These are phyloP conservation scores for Glomeris marginata DNA, from an alignment of 2,888 invertebrate species.

Conservation along the genomic window DNA sequence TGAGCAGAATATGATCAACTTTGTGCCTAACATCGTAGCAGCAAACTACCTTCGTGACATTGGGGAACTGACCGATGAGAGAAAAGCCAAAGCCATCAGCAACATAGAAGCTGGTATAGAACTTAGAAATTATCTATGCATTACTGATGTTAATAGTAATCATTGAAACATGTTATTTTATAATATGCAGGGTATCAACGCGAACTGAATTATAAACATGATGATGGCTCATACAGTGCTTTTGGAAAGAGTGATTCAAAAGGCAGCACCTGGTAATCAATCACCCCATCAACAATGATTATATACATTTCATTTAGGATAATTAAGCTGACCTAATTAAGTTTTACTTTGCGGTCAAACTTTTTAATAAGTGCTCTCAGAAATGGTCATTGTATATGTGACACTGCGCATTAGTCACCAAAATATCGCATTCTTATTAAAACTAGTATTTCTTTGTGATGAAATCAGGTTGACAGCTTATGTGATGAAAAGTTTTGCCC, in stretches of 20 bases:
- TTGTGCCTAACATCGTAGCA: conserved; percentile 32
- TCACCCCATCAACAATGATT: no score
- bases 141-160: no score
- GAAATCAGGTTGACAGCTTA: conserved; percentile 31
- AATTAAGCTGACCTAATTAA: not conserved
- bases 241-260: conserved; percentile 28
- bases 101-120: conserved; percentile 30
- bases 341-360: not conserved
- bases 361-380: no score
- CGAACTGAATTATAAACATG: conserved; percentile 29
- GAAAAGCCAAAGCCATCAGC: conserved; percentile 25
- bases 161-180: not conserved
- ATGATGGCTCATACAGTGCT: conserved; percentile 31
- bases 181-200: conserved; percentile 28
- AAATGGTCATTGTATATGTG: no score
- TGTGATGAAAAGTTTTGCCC: conserved; percentile 29
- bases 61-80: conserved; percentile 24
- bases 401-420: no score
- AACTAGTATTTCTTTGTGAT: no score
- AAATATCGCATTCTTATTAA: no score
- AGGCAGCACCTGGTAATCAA: conserved; percentile 33
- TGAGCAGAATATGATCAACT: conserved; percentile 33
- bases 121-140: no score
- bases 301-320: not conserved
- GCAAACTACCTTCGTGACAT: conserved; percentile 28